Evolutionary conservation across 92 coral and sea anemone species (phyloP), one percentile per base, ranked within the genome.

Genomic region (Siderastrea siderea): DNA sequence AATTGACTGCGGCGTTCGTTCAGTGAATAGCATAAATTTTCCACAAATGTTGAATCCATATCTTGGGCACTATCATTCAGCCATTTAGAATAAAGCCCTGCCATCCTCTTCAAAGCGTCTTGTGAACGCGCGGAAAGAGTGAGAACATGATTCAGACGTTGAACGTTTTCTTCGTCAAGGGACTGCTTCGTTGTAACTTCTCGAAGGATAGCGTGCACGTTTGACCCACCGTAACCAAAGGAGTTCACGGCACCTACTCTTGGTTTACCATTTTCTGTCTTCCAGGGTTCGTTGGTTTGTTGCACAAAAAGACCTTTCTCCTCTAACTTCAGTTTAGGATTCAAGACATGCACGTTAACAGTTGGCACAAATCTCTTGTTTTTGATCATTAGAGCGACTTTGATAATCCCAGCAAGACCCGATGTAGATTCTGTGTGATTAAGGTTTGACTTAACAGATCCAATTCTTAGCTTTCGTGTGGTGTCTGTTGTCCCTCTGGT

Each of bases 201-300:
- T 4, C 88, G 91, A 15, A 96, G 61, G 4, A 96, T 86, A 7
- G 82, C 90, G 76, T 96, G 99, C 0, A 84, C 98, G 57, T 96
- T 96, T 58, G 96, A 84, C 3, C 99, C 99, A 6, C 99, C 98
- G 78, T 71, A 95, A 11, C 99, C 99, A 80, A 91, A 96, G 44
- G 96, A 95, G 77, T 90, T 95, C 7, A 96, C 66, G 15, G 95
- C 99, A 12, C 88, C 99, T 15, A 87, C 86, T 62, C 96, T 85
- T 1, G 66, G 93, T 68, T 95, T 93, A 15, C 93, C 94, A 19
- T 82, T 73, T 7, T 43, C 75, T n/a, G 73, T 65, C 8, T 38
- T 55, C 99, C 98, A 96, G 6, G 78, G 70, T 55, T 96, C 99
- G 17, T 53, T 54, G 47, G 62, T 48, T 55, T 84, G 88, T 80